Evolutionary conservation across 2,113 vertebrate species (phyloP).

Genomic region (Erpornis zantholeuca): DNA sequence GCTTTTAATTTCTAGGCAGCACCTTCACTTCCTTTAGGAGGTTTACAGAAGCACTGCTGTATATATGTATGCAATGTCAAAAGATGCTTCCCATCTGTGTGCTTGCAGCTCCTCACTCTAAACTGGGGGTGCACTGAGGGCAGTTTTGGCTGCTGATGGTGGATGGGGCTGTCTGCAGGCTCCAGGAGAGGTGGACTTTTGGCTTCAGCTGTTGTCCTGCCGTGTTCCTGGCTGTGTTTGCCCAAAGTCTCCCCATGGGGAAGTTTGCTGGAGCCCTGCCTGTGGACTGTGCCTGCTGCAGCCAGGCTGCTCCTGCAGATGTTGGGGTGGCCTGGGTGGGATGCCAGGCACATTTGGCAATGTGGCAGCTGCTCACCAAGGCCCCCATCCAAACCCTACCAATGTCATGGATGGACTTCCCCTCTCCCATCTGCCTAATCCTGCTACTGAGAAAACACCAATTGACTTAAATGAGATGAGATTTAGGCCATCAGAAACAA

Average conservation of each 20-base stretch:
- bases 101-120: background rate
- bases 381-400: background rate
- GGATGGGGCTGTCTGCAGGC: background rate
- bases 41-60: background rate
- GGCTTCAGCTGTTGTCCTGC: background rate
- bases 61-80: rapidly evolving
- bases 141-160: background rate
- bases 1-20: background rate
- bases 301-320: background rate
- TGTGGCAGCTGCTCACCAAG: background rate
- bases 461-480: background rate
- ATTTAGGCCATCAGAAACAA: conserved; percentile 1
- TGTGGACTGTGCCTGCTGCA: rapidly evolving
- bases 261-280: background rate
- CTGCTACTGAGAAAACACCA: background rate
- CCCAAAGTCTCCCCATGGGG: background rate
- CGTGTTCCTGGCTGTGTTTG: background rate
- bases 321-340: background rate
- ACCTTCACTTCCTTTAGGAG: background rate
- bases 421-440: background rate
- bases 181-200: background rate
- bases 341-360: background rate
- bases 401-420: rapidly evolving
- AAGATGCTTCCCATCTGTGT: background rate
- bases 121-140: background rate